phyloP scores from a whole-genome alignment of 2,888 invertebrate genomes.

The Hirtodrosophila trivittata region DNA sequence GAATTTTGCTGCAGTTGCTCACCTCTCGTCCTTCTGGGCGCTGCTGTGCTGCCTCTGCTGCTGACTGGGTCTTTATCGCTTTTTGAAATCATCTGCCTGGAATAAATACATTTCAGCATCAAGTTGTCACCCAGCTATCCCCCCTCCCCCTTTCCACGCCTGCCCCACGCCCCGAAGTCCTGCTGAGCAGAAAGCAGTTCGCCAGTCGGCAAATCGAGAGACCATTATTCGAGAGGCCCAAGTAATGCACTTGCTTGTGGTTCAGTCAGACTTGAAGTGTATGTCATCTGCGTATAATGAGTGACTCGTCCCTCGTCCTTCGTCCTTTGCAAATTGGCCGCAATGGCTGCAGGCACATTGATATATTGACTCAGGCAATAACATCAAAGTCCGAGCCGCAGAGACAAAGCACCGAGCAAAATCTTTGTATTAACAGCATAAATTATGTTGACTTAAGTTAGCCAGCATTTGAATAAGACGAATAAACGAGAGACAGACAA shows the following conservation, averaged over 20 bases:
- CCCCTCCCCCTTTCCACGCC: background rate
- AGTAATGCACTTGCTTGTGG: slow-evolving; percentile 2
- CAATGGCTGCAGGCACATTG: too few relatives aligned
- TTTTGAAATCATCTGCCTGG: slow-evolving; percentile 70
- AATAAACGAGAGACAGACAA: background rate
- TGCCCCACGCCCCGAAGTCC: background rate
- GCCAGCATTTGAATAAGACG: background rate
- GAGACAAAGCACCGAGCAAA: slow-evolving; percentile 20
- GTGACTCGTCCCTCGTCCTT: slow-evolving; percentile 1
- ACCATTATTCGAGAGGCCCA: background rate
- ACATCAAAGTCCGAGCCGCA: slow-evolving; percentile 26
- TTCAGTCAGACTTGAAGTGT: slow-evolving; percentile 3
- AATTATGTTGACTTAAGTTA: too few relatives aligned
- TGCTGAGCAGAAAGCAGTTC: background rate
- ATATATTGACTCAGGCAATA: too few relatives aligned
- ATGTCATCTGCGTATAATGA: background rate
- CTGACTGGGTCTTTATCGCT: slow-evolving; percentile 58
- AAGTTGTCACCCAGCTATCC: slow-evolving; percentile 31
- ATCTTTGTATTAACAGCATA: slow-evolving; percentile 29
- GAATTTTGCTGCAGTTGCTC: slow-evolving; percentile 56
- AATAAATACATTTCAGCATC: slow-evolving; percentile 70
- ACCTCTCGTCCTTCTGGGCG: background rate
- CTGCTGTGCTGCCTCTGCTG: slow-evolving; percentile 7
- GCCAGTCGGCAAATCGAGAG: slow-evolving; percentile 3
- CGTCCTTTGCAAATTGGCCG: too few relatives aligned